A percentile compares a stretch with the other conserved stretches of the same genome.
These are phyloP conservation scores for Epizoanthus rinbou DNA, from an alignment of 92 coral and sea anemone genomes.

Conservation along the genomic window DNA sequence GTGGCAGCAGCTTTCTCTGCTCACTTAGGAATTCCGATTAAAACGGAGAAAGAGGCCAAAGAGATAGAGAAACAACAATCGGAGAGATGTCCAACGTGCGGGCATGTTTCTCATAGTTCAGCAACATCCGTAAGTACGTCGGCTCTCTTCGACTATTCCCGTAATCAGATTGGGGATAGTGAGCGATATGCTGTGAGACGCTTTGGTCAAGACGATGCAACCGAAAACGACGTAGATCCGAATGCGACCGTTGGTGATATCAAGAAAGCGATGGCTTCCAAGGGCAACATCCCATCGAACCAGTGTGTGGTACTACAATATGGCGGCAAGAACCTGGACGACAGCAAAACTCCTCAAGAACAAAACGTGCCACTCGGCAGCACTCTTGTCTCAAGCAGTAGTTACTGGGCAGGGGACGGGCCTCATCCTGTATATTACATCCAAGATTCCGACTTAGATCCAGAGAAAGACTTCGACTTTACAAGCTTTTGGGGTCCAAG, in stretches of 20 bases:
- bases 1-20: constrained; percentile 26
- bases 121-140: neutral
- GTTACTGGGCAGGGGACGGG: constrained; percentile 8
- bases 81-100: constrained; percentile 13
- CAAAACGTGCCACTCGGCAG: constrained; percentile 6
- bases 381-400: neutral
- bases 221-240: constrained; percentile 22
- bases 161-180: neutral
- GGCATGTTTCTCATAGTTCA: no score
- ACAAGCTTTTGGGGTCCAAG: neutral
- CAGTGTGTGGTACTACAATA: neutral
- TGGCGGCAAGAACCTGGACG: constrained; percentile 26
- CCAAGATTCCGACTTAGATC: constrained; percentile 6
- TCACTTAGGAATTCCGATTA: constrained; percentile 24
- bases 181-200: neutral
- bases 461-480: constrained; percentile 12
- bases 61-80: neutral
- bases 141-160: neutral
- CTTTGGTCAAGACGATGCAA: constrained; percentile 14
- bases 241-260: constrained; percentile 10
- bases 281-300: constrained; percentile 1
- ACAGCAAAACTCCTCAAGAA: constrained; percentile 7
- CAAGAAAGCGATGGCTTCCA: constrained; percentile 14
- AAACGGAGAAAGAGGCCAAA: constrained; percentile 16
- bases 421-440: constrained; percentile 19